phyloP scores from a whole-genome alignment of 1,140 invertebrate genomes.

The Brachionus calyciflorus region DNA sequence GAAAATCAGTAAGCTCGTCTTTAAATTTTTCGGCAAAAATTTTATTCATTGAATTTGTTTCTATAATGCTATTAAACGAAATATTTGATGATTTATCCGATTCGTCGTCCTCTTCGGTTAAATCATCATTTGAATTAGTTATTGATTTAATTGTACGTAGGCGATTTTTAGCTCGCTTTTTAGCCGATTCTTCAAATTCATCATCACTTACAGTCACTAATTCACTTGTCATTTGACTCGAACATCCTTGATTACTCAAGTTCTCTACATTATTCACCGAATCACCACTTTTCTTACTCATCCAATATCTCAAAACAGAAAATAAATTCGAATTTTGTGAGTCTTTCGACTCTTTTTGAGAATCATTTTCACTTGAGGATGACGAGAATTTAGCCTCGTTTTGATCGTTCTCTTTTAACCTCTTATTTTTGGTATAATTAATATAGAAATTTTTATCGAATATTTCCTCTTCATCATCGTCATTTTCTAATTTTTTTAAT shows the following conservation, averaged over 20 bases:
- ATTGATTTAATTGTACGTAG: neutral
- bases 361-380: neutral
- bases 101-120: neutral
- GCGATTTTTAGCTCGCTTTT: slow-evolving; percentile 7
- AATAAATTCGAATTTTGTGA: slow-evolving; percentile 15
- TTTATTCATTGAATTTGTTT: slow-evolving; percentile 31
- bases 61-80: neutral
- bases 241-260: neutral
- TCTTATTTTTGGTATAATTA: neutral
- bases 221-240: slow-evolving; percentile 5
- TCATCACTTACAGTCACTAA: slow-evolving; percentile 6
- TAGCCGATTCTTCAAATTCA: neutral
- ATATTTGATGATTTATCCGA: slow-evolving; percentile 1
- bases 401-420: neutral
- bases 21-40: slow-evolving; percentile 8
- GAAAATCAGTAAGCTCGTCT: neutral
- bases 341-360: neutral
- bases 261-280: neutral
- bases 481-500: neutral
- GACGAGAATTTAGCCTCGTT: neutral
- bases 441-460: neutral
- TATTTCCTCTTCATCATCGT: neutral
- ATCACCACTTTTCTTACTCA: slow-evolving; percentile 31
- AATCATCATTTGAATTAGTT: slow-evolving; percentile 1
- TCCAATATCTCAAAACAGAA: slow-evolving; percentile 40